Conservation (phyloP, 2,113 vertebrate genomes). For the Holacanthus passer region DNA sequence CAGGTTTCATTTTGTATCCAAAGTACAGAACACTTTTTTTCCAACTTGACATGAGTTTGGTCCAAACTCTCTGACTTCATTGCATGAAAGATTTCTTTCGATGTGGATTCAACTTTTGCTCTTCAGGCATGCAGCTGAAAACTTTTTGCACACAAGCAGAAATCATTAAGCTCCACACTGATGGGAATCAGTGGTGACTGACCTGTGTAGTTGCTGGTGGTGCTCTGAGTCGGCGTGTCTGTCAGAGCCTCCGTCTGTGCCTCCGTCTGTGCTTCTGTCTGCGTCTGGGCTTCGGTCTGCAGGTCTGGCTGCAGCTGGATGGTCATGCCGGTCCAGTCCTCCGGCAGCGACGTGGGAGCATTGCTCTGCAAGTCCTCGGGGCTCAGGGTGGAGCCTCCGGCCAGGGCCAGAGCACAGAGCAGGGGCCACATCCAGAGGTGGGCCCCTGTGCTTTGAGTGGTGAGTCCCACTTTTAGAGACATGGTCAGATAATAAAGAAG, state of each 20-base stretch:
- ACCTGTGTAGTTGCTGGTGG: slow-evolving; percentile 81
- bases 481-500: slow-evolving; percentile 42
- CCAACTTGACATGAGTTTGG: neutral
- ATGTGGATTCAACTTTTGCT: neutral
- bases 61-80: neutral
- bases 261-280: slow-evolving; percentile 35
- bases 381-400: slow-evolving; percentile 52
- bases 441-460: neutral
- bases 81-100: neutral
- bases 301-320: slow-evolving; percentile 70
- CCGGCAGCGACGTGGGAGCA: neutral
- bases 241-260: slow-evolving; percentile 17
- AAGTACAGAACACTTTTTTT: neutral
- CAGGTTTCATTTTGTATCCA: neutral
- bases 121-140: neutral
- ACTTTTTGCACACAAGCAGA: neutral
- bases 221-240: slow-evolving; percentile 37
- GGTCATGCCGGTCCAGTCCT: slow-evolving; percentile 49
- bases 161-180: neutral
- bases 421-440: slow-evolving; percentile 53
- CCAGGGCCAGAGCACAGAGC: slow-evolving; percentile 45
- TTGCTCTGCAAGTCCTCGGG: slow-evolving; percentile 21
- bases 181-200: too few relatives aligned
- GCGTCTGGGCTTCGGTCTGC: slow-evolving; percentile 64
- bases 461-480: slow-evolving; percentile 35